phyloP scores from a whole-genome alignment of 1,140 invertebrate species.

The Sesamia nonagrioides region DNA sequence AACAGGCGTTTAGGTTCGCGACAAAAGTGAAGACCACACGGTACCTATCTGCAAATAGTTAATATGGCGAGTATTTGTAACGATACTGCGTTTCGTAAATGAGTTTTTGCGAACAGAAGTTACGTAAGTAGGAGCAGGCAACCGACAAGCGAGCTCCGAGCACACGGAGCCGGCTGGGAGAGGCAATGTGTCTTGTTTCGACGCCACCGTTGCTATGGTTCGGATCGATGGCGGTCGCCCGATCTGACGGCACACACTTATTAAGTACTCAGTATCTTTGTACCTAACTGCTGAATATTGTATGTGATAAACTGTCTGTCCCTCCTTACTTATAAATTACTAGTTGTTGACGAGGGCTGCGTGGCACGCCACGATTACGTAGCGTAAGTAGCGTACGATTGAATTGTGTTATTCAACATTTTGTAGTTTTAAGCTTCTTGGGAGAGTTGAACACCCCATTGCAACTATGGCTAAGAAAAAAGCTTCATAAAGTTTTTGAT shows the following conservation, averaged over 20 bases:
- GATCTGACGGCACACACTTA: constrained; percentile 39
- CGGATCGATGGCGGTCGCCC: constrained; percentile 37
- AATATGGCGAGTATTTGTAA: constrained; percentile 47
- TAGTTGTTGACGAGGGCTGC: neutral
- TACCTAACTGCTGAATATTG: constrained; percentile 36
- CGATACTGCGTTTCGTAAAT: constrained; percentile 49
- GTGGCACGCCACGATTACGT: neutral
- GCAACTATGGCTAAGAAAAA: neutral
- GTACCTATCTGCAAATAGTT: constrained; percentile 52
- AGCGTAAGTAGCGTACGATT: neutral
- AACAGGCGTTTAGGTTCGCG: neutral
- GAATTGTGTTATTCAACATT: neutral
- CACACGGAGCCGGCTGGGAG: neutral
- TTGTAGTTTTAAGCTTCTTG: neutral
- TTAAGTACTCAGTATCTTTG: constrained; percentile 34
- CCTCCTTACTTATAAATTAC: constrained; percentile 11
- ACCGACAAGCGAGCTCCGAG: neutral
- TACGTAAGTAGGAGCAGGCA: constrained; percentile 18
- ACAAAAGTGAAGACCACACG: constrained; percentile 20
- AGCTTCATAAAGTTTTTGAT: neutral
- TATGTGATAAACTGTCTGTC: constrained; percentile 34
- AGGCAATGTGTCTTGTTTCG: constrained; percentile 31
- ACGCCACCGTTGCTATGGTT: constrained; percentile 30
- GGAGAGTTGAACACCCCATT: neutral
- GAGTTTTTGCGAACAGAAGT: constrained; percentile 48